Conservation (phyloP, 2,113 vertebrate genomes). For the Calidris pugnax region DNA sequence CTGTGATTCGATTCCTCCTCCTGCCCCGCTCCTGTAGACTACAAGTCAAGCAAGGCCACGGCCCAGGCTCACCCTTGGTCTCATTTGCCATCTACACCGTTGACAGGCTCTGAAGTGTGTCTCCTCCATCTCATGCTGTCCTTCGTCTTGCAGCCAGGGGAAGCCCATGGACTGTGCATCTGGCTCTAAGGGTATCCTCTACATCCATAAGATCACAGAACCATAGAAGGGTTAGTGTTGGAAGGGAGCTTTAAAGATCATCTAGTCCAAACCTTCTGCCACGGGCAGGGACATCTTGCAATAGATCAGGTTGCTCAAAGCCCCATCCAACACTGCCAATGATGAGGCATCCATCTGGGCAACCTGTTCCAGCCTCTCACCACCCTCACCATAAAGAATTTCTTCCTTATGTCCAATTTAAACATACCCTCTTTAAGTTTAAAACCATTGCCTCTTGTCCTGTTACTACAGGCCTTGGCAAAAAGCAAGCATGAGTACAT, state of each 20-base stretch:
- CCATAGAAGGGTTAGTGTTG: not conserved
- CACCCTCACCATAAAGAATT: not conserved
- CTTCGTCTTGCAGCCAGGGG: accelerated
- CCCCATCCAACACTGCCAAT: accelerated
- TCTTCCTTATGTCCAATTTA: not conserved
- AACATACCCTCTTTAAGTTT: not conserved
- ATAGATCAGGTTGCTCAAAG: not conserved
- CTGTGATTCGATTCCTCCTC: too few relatives aligned
- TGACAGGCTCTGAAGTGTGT: not conserved
- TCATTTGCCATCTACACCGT: not conserved
- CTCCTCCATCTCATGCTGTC: accelerated
- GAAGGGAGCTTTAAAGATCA: not conserved
- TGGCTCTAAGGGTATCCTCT: not conserved
- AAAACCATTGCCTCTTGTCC: not conserved
- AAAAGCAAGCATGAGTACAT: not conserved
- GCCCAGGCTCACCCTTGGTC: not conserved
- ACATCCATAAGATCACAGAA: not conserved
- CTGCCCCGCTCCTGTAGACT: not conserved
- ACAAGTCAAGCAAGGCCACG: not conserved
- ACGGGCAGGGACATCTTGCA: not conserved
- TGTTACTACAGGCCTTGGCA: accelerated
- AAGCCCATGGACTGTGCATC: not conserved
- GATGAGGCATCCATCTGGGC: not conserved
- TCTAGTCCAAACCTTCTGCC: not conserved
- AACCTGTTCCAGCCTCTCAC: not conserved